Evolutionary conservation across 2,797 vertebrate genomes (phyloP).

Genomic region (Myotis myotis): DNA sequence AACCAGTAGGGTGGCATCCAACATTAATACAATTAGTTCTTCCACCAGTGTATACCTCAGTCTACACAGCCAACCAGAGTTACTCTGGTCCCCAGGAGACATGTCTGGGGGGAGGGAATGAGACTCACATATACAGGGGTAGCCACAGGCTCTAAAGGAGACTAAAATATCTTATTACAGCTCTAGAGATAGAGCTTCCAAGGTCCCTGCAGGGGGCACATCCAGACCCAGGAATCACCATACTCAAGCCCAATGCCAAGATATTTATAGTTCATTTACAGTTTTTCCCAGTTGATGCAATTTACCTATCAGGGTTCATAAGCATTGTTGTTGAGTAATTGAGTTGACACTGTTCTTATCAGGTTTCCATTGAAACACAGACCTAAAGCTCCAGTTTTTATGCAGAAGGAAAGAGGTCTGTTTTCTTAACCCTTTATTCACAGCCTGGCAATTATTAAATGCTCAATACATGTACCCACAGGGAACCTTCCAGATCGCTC

Average conservation of each 20-base stretch:
- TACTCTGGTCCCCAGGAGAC: background rate
- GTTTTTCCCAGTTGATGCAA: background rate
- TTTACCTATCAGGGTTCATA: background rate
- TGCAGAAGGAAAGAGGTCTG: background rate
- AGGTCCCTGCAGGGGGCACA: background rate
- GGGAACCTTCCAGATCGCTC: background rate
- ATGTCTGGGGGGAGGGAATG: background rate
- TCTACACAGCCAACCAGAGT: background rate
- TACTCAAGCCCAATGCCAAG: background rate
- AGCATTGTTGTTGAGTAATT: background rate
- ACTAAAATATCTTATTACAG: background rate
- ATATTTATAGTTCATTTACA: background rate
- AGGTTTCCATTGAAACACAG: background rate
- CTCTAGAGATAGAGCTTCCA: background rate
- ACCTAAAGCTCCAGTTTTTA: background rate
- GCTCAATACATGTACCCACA: background rate
- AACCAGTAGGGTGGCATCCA: background rate
- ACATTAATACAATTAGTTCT: background rate
- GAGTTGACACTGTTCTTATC: background rate
- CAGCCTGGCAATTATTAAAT: background rate
- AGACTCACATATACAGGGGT: background rate
- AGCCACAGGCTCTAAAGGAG: background rate
- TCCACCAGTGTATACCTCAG: background rate
- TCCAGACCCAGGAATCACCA: background rate
- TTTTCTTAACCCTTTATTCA: background rate